Base-by-base conservation (phyloP, 2,113 vertebrate genomes). In the Xenopus laevis region DNA sequence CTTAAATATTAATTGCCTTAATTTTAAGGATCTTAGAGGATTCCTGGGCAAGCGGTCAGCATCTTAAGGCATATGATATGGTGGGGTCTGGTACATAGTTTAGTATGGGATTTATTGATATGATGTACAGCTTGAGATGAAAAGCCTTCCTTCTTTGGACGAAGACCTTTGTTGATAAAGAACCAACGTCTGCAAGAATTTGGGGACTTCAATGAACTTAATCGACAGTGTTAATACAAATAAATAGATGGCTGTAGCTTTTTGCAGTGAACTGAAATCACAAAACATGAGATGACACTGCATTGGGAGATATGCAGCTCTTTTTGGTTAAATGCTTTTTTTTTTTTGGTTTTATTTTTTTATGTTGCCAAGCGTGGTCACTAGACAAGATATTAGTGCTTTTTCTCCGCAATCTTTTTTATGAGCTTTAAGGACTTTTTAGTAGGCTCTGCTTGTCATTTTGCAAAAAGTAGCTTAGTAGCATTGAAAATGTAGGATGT, bases 1-100 rank as follows among this genome's bases (percentile, higher is more conserved):
- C 91, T 93, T 93, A 91, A 97, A 95, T 96, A 93, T 95, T 96
- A 94, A 95, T 96, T 97, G 96, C 95, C 96, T 98, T 98, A 98
- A 98, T 96, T 98, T 97, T 90, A 94, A 96, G 91, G 94, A 95
- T 89, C 89, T 92, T 91, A 91, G 89, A 94, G 84, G 87, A 90
- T 91, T 86, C 89, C 83, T 77, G 89, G 88, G 88, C 89, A 90
- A 89, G 86, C 85, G 87, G 84, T 93, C 92, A 93, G 90, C 90
- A 90, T 94, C 93, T 92, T 84, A 87, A 84, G 71, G 88, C 84
- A 83, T 64, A 90, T 82, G 84, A 91, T 89, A 84, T 86, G 87
- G 91, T 78, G 88, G 11, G 47, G 2, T 82, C 86, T 90, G 93
- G 90, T 91, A 81, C 86, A 85, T 89, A 91, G 89, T 81, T 88